Evolutionary conservation across 2,113 vertebrate genomes (phyloP), one percentile per base, ranked within the genome.

Genomic region (Semnornis frantzii): DNA sequence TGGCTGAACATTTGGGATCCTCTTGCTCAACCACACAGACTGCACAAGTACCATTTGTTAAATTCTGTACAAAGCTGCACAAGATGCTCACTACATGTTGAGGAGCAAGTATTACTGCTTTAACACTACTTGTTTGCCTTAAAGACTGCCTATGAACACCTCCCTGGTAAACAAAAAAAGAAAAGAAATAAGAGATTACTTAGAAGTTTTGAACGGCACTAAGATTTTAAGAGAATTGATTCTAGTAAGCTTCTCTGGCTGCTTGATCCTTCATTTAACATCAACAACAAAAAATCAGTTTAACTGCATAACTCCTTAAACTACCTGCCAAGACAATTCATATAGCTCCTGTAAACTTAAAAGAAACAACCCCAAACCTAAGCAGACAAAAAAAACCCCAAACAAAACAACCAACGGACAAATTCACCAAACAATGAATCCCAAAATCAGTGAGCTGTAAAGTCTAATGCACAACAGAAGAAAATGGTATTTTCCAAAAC

Each of bases 11-110:
- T 71, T 8, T 62, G 37, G 33, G 50, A 89, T 37, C 28, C 15
- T 71, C 54, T 58, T 31, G 44, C 5, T 58, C 16, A 76, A 23
- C 21, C 19, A 87, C 4, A 3, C 9, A 4, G 4, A 6, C 16
- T 3, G 11, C 25, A 23, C 25, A 77, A 74, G 39, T 1, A 42
- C 5, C 2, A 1, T 15, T 54, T 1, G 0, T 31, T 12, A 83
- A 57, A 74, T 31, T 10, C 6, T 18, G 0, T 4, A 18, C 6
- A 70, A 33, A 55, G 12, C 39, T 27, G 62, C 27, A 57, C 9
- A 27, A 54, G 39, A 68, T 54, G 58, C 8, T 54, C 31, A 4
- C 5, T 4, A 28, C 2, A 2, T 12, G 27, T 44, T 25, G 6
- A 57, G 58, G 18, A 88, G 44, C 20, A 30, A 77, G 21, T 2